Conservation (phyloP, 2,888 invertebrate genomes). For the Drosophila bunnanda region DNA sequence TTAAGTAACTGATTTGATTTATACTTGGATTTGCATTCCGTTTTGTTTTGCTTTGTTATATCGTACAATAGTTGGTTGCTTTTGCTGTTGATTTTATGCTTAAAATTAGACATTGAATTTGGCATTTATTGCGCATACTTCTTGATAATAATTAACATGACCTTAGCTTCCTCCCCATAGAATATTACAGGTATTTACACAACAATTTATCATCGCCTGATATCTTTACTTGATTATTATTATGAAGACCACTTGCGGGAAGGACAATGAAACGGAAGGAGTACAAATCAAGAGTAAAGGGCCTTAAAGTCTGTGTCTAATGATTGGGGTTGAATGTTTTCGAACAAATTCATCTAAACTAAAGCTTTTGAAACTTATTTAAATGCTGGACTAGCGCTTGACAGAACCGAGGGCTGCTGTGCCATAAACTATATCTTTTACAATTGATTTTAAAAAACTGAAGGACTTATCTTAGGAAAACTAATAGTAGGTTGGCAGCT, state of each 20-base stretch:
- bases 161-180: slow-evolving; percentile 23
- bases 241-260: slow-evolving; percentile 43
- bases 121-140: slow-evolving; percentile 76
- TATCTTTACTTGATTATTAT: slow-evolving; percentile 28
- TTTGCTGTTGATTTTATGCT: slow-evolving; percentile 52
- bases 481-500: slow-evolving; percentile 61
- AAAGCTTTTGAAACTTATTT: slow-evolving; percentile 39
- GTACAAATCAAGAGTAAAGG: slow-evolving; percentile 8
- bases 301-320: slow-evolving; percentile 2
- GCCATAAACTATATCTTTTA: not conserved
- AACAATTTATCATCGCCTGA: slow-evolving; percentile 43
- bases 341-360: slow-evolving; percentile 23
- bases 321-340: slow-evolving; percentile 18
- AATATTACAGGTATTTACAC: slow-evolving; percentile 45
- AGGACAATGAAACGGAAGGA: not conserved
- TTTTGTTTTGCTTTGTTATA: slow-evolving; percentile 34
- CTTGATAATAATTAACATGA: slow-evolving; percentile 58
- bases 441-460: not conserved
- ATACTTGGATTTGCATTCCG: slow-evolving; percentile 51
- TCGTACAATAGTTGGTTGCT: slow-evolving; percentile 64
- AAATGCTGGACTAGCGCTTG: slow-evolving; percentile 49
- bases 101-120: slow-evolving; percentile 75
- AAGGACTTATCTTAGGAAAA: slow-evolving; percentile 12
- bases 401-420: slow-evolving; percentile 23
- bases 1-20: slow-evolving; percentile 63